These are phyloP conservation scores for Ceratosolen fusciceps DNA, from an alignment of 1,140 invertebrate species.

Conservation along the genomic window DNA sequence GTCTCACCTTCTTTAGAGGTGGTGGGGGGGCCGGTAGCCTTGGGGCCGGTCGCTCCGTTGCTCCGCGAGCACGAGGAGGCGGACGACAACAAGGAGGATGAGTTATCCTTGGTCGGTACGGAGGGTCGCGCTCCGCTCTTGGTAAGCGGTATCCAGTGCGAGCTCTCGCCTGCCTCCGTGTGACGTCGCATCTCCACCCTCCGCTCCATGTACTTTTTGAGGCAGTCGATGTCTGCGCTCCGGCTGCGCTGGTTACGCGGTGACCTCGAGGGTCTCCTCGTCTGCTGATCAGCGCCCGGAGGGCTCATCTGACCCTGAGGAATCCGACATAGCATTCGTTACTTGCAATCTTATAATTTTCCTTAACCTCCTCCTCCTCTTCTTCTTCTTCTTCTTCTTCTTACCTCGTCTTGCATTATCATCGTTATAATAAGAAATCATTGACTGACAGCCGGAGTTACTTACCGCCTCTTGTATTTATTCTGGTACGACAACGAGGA, in stretches of 20 bases:
- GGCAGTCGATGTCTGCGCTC: constrained; percentile 62
- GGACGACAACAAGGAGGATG: no score
- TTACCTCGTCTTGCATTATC: no score
- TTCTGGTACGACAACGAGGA: no score
- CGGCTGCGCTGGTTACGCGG: constrained; percentile 63
- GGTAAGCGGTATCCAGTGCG: constrained; percentile 55
- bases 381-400: no score
- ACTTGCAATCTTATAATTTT: no score
- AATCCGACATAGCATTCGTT: no score
- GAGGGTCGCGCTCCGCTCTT: constrained; percentile 38
- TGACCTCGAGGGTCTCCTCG: constrained; percentile 60
- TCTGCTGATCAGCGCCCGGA: constrained; percentile 53
- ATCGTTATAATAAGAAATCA: no score
- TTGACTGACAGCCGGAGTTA: no score
- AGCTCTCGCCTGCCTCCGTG: constrained; percentile 56
- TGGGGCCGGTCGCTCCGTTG: not conserved
- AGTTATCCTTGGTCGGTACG: constrained; percentile 47
- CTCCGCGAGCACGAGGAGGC: no score
- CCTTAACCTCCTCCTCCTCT: no score
- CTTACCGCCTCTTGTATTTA: no score
- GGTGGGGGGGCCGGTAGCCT: not conserved
- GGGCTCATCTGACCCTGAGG: constrained; percentile 60
- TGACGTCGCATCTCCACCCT: constrained; percentile 60
- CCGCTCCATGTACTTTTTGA: constrained; percentile 62
- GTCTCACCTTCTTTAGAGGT: not conserved